Conservation (phyloP, 2,797 vertebrate species). For the Xiphophorus birchmanni region DNA sequence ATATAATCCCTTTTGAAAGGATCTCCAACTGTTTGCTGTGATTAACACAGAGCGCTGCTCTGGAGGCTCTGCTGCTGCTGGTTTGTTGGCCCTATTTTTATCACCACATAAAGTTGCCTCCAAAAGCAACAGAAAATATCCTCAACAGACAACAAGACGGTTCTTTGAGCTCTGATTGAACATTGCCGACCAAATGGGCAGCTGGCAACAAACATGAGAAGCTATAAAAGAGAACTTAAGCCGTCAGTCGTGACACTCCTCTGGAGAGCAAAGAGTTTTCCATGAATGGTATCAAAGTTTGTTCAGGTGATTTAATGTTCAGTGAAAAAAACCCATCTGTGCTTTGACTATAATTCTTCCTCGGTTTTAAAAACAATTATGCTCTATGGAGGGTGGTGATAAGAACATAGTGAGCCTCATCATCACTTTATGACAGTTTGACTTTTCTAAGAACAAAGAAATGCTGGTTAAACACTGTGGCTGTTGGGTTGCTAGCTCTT, state of each 20-base stretch:
- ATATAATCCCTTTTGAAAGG: constrained; percentile 87
- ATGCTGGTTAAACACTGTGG: neutral
- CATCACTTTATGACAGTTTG: neutral
- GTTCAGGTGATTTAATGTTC: neutral
- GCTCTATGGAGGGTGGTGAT: neutral
- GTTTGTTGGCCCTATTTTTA: constrained; percentile 77
- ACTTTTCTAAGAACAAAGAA: neutral
- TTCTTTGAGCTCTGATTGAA: constrained; percentile 67
- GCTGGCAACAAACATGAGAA: constrained; percentile 49
- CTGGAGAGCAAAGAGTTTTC: neutral
- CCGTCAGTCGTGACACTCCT: neutral
- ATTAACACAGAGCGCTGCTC: constrained; percentile 72
- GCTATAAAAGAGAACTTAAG: constrained; percentile 51
- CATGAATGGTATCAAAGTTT: neutral
- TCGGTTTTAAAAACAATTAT: neutral
- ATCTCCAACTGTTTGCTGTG: constrained; percentile 85
- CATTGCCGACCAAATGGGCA: constrained; percentile 62
- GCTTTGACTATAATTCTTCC: neutral
- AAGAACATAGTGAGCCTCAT: neutral
- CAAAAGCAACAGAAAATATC: constrained; percentile 67
- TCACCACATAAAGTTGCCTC: constrained; percentile 75
- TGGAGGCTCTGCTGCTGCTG: constrained; percentile 70
- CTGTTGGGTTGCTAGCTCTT: neutral
- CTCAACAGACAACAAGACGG: constrained; percentile 61
- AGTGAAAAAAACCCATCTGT: neutral